Evolutionary conservation across 2,113 vertebrate species (phyloP), one percentile per base, ranked within the genome.

Genomic region (Cololabis saira): DNA sequence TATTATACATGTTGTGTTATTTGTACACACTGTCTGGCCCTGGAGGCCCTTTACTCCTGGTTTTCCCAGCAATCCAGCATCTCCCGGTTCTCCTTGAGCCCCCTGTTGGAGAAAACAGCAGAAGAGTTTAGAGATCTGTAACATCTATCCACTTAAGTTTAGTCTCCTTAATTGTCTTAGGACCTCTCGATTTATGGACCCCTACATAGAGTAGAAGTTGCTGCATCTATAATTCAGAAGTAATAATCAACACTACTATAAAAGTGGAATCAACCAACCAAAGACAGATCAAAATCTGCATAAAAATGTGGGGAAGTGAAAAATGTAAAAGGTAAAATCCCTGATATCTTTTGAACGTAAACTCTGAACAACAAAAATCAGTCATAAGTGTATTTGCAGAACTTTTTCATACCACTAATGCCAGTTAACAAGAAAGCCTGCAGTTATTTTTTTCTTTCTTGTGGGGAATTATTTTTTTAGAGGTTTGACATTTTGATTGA

Each of bases 31-130:
- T 43, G 70, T 79, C 2, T 74, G 83, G 16, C 87, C 92, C 64
- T 78, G 83, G n/a, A 93, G 76, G 37, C 94, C 93, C 42, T 86
- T 92, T 12, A 82, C 50, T 56, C 92, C 93, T 9, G 17, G 87
- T 52, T 87, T 89, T 16, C 93, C 93, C 1, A 83, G 88, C 17
- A 86, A 44, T 17, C 91, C 94, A 9, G 91, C 64, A 42, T 94
- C 92, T 33, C 93, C 92, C 13, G 19, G 86, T 5, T 83, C 88
- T 76, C 93, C 93, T 59, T n/a, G 64, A 15, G 63, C 17, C 43
- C 94, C 93, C 93, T 95, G 76, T 56, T 51, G 42, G 27, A 70
- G 49, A 53, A 65, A 73, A 17, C 37, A 5, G 58, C 2, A 44
- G 0, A 59, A 33, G 51, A 4, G 33, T 47, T 9, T 2, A 17